These are phyloP conservation scores for Actias luna DNA, from an alignment of 2,888 invertebrate species.

Conservation along the genomic window DNA sequence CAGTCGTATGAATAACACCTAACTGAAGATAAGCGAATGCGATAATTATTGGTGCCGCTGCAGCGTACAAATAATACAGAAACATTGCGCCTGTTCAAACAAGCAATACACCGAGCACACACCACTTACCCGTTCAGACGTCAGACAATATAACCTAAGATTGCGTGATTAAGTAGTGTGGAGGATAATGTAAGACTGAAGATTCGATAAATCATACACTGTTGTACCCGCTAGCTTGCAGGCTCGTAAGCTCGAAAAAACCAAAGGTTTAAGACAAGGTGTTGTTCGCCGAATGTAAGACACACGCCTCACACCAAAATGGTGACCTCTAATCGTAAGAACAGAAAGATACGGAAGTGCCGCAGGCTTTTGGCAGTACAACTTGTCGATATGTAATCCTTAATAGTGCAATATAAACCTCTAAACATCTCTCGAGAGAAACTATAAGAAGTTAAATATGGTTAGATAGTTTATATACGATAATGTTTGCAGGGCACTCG, in stretches of 20 bases:
- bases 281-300: not conserved
- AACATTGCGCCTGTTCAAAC: not conserved
- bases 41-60: not conserved
- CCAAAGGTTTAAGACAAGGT: too few species aligned
- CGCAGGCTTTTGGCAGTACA: not conserved
- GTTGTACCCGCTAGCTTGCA: too few species aligned
- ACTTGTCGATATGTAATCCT: not conserved
- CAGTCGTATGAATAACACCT: not conserved
- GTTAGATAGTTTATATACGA: not conserved
- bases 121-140: not conserved
- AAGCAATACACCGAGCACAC: not conserved
- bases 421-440: not conserved
- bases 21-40: not conserved
- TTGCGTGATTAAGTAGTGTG: too few species aligned
- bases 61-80: not conserved
- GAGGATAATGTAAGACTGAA: too few species aligned
- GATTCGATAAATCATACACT: too few species aligned
- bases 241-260: too few species aligned
- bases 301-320: not conserved
- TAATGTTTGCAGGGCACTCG: not conserved
- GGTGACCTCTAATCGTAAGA: slow-evolving; percentile 2
- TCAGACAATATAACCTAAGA: not conserved
- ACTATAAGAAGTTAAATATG: not conserved
- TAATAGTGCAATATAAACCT: not conserved
- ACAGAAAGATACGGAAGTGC: not conserved